These are phyloP conservation scores for Hydrolagus affinis DNA, from an alignment of 2,113 vertebrate species.

Conservation along the genomic window DNA sequence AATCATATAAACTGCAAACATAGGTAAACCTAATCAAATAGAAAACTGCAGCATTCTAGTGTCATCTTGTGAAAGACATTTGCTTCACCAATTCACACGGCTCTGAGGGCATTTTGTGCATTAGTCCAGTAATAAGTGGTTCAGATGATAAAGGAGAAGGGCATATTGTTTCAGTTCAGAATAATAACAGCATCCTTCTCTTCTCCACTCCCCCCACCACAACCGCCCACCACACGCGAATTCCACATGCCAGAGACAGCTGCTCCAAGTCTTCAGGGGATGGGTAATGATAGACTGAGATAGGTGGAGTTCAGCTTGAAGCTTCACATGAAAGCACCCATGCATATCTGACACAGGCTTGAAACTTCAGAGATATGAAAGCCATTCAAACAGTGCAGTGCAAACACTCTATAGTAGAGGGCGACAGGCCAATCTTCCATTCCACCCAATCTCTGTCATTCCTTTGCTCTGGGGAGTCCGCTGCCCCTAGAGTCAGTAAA, in stretches of 20 bases:
- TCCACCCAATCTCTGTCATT: no score
- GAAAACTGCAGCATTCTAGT: background rate
- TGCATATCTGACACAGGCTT: no score
- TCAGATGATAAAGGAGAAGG: background rate
- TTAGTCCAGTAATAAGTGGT: background rate
- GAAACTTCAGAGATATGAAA: no score
- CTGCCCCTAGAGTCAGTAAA: no score
- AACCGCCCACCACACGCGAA: no score
- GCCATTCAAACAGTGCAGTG: no score
- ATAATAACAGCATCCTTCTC: background rate
- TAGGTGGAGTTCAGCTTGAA: background rate
- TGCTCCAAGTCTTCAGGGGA: background rate
- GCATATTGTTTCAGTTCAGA: background rate
- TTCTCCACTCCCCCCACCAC: background rate
- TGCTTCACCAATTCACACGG: background rate
- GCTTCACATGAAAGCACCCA: no score
- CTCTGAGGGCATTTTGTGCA: background rate
- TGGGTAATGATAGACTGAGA: background rate
- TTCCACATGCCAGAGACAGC: background rate
- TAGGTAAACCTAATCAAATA: background rate
- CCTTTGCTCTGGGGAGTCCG: no score
- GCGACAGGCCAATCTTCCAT: no score
- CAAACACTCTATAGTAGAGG: no score
- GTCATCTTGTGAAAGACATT: background rate
- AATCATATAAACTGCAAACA: background rate